Evolutionary conservation across 1,140 invertebrate species (phyloP).

Genomic region (Drosophila tsacasi): DNA sequence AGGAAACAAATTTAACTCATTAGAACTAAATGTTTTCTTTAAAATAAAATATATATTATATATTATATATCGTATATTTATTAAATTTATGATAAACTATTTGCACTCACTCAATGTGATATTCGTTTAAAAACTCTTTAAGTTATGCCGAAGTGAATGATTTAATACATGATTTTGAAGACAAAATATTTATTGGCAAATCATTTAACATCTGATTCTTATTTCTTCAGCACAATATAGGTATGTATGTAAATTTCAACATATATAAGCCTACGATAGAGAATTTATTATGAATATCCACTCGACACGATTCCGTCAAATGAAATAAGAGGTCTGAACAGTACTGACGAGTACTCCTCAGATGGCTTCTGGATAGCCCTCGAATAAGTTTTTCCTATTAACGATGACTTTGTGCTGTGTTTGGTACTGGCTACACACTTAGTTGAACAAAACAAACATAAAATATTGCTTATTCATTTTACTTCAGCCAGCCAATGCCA

Average conservation of each 20-base stretch:
- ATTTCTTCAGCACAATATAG: conserved; percentile 74
- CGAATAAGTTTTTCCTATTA: conserved; percentile 85
- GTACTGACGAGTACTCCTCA: conserved; percentile 85
- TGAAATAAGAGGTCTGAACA: conserved; percentile 86
- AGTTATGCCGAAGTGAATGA: neutral
- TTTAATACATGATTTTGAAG: conserved; percentile 41
- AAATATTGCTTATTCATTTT: conserved; percentile 81
- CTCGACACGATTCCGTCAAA: conserved; percentile 86
- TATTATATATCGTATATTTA: neutral
- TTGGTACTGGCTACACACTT: conserved; percentile 81
- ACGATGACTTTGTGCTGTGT: conserved; percentile 79
- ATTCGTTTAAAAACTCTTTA: neutral
- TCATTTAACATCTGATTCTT: conserved; percentile 73
- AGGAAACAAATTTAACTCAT: no score
- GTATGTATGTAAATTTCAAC: conserved; percentile 82
- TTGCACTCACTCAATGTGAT: conserved; percentile 23
- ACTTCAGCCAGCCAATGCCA: conserved; percentile 58
- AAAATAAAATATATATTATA: neutral
- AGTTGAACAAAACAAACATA: conserved; percentile 79
- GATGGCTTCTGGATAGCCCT: conserved; percentile 85
- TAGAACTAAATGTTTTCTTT: neutral
- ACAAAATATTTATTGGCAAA: conserved; percentile 61
- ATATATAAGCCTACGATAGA: conserved; percentile 84
- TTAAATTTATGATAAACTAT: neutral
- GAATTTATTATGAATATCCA: conserved; percentile 86